Conservation (phyloP, 1,140 invertebrate genomes). For the Saccostrea echinata region DNA sequence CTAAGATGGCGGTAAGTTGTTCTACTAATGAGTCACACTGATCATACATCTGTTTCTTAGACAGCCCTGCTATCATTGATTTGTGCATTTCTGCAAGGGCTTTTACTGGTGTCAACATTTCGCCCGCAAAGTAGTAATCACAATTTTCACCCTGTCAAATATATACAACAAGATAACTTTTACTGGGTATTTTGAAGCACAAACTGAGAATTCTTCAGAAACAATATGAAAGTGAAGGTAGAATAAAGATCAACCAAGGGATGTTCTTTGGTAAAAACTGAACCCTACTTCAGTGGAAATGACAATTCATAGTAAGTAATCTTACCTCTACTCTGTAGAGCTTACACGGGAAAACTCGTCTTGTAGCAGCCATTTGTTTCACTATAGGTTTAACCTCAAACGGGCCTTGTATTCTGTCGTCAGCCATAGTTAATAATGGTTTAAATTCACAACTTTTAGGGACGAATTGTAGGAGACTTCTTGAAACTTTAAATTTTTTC, state of each 20-base stretch:
- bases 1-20: constrained; percentile 32
- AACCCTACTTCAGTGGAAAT: too few species aligned
- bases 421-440: not conserved
- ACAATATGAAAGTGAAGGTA: too few species aligned
- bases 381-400: constrained; percentile 29
- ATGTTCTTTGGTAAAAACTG: not conserved
- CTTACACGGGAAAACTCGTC: constrained; percentile 44
- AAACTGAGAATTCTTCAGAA: too few species aligned
- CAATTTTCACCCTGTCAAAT: constrained; percentile 23
- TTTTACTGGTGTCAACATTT: constrained; percentile 46
- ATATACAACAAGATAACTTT: not conserved
- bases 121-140: constrained; percentile 51
- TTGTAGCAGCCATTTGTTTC: constrained; percentile 35
- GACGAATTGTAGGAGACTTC: constrained; percentile 35
- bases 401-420: constrained; percentile 37
- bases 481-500: constrained; percentile 11
- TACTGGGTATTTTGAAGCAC: too few species aligned
- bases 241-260: too few species aligned
- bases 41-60: constrained; percentile 42
- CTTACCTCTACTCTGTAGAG: constrained; percentile 44
- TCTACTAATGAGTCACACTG: constrained; percentile 16
- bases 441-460: constrained; percentile 45
- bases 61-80: constrained; percentile 51
- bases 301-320: not conserved
- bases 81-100: constrained; percentile 44